These are phyloP conservation scores for Acinonyx jubatus DNA, from an alignment of 2,113 vertebrate genomes.

Conservation along the genomic window DNA sequence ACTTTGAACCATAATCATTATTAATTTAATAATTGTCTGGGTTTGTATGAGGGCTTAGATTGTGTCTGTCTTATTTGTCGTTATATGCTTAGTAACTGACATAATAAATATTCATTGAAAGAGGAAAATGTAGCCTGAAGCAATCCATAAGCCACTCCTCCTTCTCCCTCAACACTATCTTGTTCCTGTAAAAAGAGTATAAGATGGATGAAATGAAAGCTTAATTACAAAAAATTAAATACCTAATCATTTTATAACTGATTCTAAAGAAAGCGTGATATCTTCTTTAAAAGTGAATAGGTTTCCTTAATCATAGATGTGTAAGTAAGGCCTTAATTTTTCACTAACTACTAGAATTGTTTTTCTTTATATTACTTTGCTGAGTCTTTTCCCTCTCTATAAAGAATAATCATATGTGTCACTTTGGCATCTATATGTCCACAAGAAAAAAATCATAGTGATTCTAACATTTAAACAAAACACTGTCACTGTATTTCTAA, in stretches of 20 bases:
- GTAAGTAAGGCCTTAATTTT: not conserved
- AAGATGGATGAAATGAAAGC: not conserved
- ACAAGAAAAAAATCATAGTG: not conserved
- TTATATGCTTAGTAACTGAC: not conserved
- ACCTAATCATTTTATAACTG: not conserved
- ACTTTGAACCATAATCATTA: not conserved
- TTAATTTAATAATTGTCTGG: not conserved
- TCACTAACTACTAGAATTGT: not conserved
- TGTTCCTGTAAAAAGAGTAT: not conserved
- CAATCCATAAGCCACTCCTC: not conserved
- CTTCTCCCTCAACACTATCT: not conserved
- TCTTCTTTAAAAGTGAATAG: not conserved
- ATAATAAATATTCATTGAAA: constrained; percentile 9
- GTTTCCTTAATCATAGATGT: not conserved
- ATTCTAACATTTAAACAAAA: not conserved
- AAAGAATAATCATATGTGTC: not conserved
- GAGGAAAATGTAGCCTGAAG: not conserved
- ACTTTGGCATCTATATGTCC: not conserved
- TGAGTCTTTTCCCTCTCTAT: not conserved
- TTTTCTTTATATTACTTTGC: not conserved
- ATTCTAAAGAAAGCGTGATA: not conserved
- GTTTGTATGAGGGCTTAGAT: not conserved
- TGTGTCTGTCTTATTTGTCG: not conserved
- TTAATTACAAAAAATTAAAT: constrained; percentile 35
- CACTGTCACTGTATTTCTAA: not conserved